Conservation (phyloP, 2,888 invertebrate species). For the Ornithoptera priamus region DNA sequence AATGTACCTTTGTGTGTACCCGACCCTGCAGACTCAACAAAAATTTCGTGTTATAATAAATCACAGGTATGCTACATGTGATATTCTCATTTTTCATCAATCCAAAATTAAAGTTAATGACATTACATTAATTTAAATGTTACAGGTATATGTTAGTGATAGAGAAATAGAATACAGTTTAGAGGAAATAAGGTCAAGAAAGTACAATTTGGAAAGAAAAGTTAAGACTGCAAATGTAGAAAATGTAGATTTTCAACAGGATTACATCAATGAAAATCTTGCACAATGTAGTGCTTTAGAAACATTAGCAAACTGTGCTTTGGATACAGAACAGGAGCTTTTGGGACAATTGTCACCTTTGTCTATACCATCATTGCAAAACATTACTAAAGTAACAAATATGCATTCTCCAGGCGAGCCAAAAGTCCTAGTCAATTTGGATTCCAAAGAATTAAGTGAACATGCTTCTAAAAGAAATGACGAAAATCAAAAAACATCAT, state of each 20-base stretch:
- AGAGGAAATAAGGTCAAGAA: constrained; percentile 86
- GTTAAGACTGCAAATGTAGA: constrained; percentile 55
- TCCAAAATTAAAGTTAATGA: not conserved
- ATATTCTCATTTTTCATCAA: not conserved
- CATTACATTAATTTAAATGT: constrained; percentile 15
- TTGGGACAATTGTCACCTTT: constrained; percentile 71
- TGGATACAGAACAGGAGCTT: constrained; percentile 71
- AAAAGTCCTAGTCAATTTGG: constrained; percentile 70
- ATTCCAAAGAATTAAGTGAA: constrained; percentile 74
- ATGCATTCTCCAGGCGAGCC: constrained; percentile 76
- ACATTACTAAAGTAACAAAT: constrained; percentile 70
- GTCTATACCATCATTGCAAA: constrained; percentile 68
- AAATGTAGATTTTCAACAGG: constrained; percentile 48
- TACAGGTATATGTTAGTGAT: constrained; percentile 74
- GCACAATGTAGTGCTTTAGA: constrained; percentile 75
- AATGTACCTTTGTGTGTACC: constrained; percentile 80
- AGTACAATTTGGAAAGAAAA: constrained; percentile 70
- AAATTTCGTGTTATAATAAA: constrained; percentile 85
- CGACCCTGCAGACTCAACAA: constrained; percentile 81
- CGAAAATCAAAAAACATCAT: constrained; percentile 48
- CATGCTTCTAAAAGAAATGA: constrained; percentile 58
- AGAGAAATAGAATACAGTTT: constrained; percentile 87
- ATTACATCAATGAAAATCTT: constrained; percentile 64
- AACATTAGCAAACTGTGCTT: constrained; percentile 73
- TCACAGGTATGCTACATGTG: constrained; percentile 67